phyloP scores from a whole-genome alignment of 2,113 vertebrate genomes.

The Copsychus sechellarum region DNA sequence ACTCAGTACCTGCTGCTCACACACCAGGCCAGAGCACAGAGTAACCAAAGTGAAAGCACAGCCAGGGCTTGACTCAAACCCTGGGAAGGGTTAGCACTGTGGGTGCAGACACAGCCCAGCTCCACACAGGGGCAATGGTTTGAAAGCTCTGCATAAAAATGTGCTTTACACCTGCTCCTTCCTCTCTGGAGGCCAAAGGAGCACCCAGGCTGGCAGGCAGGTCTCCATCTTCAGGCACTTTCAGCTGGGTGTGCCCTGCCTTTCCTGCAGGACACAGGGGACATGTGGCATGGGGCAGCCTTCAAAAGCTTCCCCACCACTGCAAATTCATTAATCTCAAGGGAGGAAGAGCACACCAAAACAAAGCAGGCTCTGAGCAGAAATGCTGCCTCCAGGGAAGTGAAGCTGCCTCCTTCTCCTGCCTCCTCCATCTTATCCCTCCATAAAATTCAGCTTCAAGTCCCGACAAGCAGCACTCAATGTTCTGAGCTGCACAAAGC shows the following conservation, averaged over 20 bases:
- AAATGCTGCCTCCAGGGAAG: constrained; percentile 1
- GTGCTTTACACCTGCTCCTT: not conserved
- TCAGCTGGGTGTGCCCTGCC: not conserved
- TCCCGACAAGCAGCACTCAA: not conserved
- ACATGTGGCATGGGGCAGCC: not conserved
- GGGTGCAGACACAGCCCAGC: not conserved
- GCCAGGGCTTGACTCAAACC: not conserved
- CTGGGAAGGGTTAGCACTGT: not conserved
- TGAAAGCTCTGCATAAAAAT: not conserved
- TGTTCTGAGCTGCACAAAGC: not conserved
- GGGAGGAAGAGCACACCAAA: not conserved
- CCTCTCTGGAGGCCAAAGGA: not conserved
- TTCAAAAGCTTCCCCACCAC: not conserved
- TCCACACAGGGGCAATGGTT: not conserved
- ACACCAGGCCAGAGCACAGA: not conserved
- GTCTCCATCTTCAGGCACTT: not conserved
- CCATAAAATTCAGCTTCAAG: not conserved
- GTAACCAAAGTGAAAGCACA: not conserved
- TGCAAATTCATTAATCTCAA: not conserved
- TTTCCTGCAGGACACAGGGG: constrained; percentile 22
- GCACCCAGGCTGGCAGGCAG: not conserved
- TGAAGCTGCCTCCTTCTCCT: not conserved
- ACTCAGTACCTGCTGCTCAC: not conserved
- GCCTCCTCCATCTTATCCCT: not conserved
- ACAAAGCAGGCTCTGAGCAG: not conserved